Evolutionary conservation across 1,140 invertebrate species (phyloP), one percentile per base, ranked within the genome.

Genomic region (Nymphalis io): DNA sequence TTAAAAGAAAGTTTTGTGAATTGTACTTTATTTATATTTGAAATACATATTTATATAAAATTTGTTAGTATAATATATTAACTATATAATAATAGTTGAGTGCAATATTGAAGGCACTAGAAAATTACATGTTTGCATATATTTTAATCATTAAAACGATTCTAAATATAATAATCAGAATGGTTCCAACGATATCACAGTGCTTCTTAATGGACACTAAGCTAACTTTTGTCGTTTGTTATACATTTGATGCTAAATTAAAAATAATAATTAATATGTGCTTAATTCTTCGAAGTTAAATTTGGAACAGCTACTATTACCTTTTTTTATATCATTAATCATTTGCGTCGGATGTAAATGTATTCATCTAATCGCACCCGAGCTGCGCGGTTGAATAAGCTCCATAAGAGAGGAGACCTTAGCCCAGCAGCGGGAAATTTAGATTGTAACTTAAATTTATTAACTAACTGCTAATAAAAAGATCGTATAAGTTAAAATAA

Each of bases 81-180:
- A 46, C n/a, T 1, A n/a, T n/a, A 46, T n/a, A n/a, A 42, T 42
- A 46, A n/a, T 46, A 33, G 3, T 33, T n/a, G 10, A 42, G 42
- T 51, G 48, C 18, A 51, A 51, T 51, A 20, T 21, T 51, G 13
- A 51, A 51, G 48, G 48, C 48, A 51, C 48, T 51, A 51, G 21
- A 20, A 46, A 16, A 20, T 11, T 20, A 20, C 48, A 20, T 51
- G n/a, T 51, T 51, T 23, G 16, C 48, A 21, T 18, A 20, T 4
- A 44, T 44, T 8, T 44, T 44, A n/a, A 11, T 0, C 13, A 15
- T 44, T 44, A 44, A 44, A 44, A 44, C 13, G 27, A 8, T 33
- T 33, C 27, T 33, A 33, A 33, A 33, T 33, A 33, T 4, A 33
- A 33, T 33, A 46, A 46, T 8, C 3, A 16, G n/a, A n/a, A n/a